A percentile compares a stretch with the other conserved stretches of the same genome.
Conservation (phyloP, 1,140 invertebrate genomes). For the Drosophila orosa region DNA sequence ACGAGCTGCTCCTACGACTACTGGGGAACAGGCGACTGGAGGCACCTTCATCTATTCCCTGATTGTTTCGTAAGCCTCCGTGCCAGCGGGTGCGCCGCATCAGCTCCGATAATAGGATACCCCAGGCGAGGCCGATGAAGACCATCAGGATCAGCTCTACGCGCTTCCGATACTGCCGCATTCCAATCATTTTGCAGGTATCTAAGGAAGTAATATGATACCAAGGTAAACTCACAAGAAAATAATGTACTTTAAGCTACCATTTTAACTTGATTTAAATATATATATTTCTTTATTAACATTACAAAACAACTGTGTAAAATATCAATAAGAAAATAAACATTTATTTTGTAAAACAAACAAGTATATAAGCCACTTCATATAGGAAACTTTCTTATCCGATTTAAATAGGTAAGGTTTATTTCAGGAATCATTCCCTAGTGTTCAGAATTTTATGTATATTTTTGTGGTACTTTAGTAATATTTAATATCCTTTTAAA, state of each 20-base stretch:
- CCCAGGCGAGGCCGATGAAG: constrained; percentile 51
- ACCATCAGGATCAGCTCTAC: constrained; percentile 53
- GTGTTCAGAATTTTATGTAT: too few species aligned
- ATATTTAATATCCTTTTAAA: neutral
- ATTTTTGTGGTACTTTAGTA: neutral
- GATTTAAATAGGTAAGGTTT: neutral
- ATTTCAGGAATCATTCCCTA: neutral
- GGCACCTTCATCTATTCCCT: neutral
- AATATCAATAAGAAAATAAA: neutral
- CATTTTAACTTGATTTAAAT: neutral
- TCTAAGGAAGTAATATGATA: neutral
- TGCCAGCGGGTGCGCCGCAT: constrained; percentile 22
- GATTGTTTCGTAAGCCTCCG: neutral
- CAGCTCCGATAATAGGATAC: constrained; percentile 42
- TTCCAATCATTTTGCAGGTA: constrained; percentile 19
- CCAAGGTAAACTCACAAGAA: neutral
- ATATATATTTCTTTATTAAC: neutral
- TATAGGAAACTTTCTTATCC: neutral
- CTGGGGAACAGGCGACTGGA: neutral
- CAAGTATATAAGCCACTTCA: neutral
- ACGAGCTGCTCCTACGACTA: neutral
- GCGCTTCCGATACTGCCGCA: constrained; percentile 33
- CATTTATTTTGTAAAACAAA: neutral
- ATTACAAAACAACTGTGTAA: too few species aligned
- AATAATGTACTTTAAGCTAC: neutral